A percentile compares a stretch with the other conserved stretches of the same genome.
Conservation (phyloP, 2,797 vertebrate genomes). For the Danionella dracula region DNA sequence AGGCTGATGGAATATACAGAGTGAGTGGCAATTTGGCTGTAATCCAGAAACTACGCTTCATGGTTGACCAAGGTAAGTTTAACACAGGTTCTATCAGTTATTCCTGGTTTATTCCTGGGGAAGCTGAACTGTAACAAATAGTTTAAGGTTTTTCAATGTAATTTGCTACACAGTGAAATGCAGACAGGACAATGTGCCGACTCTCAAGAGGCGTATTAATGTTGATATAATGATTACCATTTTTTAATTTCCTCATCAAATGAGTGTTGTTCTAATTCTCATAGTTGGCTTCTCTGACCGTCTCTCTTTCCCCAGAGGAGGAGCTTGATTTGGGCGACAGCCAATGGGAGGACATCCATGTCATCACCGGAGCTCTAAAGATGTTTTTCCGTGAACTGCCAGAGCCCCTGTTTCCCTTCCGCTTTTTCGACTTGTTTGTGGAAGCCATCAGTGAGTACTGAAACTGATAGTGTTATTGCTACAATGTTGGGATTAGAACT, state of each 20-base stretch:
- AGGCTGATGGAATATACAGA: constrained; percentile 84
- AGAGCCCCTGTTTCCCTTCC: constrained; percentile 91
- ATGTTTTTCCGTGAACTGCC: constrained; percentile 98
- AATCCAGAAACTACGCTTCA: constrained; percentile 86
- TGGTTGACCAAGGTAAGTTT: constrained; percentile 81
- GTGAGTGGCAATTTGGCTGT: constrained; percentile 85
- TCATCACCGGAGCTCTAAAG: constrained; percentile 96
- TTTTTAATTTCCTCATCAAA: constrained; percentile 95
- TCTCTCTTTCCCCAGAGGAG: constrained; percentile 89
- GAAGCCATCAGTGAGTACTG: constrained; percentile 88
- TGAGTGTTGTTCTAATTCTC: constrained; percentile 77
- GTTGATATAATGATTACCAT: constrained; percentile 94
- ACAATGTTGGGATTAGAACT: background rate
- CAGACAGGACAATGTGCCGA: constrained; percentile 69
- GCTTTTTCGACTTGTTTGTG: constrained; percentile 86
- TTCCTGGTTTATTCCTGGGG: too few relatives aligned
- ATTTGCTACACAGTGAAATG: constrained; percentile 63
- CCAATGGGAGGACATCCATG: constrained; percentile 98
- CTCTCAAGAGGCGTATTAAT: constrained; percentile 83
- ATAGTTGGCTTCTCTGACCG: constrained; percentile 29
- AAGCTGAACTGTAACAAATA: too few relatives aligned
- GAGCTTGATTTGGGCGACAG: constrained; percentile 93
- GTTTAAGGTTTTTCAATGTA: constrained; percentile 66
- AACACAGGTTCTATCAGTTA: background rate
- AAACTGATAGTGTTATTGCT: constrained; percentile 3